Evolutionary conservation across 2,888 invertebrate genomes (phyloP), one percentile per base, ranked within the genome.

Genomic region (Oscheius myriophilus): DNA sequence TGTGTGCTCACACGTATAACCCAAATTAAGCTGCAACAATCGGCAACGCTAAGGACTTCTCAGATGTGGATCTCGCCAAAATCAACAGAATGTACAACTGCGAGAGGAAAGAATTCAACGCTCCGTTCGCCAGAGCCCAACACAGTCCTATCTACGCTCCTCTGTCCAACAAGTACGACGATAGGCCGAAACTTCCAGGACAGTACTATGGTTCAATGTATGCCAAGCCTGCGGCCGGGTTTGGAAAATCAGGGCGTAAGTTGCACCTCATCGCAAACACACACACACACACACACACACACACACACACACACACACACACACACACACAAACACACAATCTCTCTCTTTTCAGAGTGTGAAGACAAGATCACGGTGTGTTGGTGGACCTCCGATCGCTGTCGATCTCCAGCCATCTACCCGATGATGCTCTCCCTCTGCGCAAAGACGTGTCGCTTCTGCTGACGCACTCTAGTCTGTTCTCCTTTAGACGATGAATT

Each of bases 31-130:
- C 79, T 2, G 76, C 79, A 0, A 76, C 79, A 26, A 81, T 85
- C 39, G 85, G 85, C 7, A 85, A 85, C 54, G 85, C 85, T 18
- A 84, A 83, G 46, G 85, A 85, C 53, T 85, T 85, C 65, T 79
- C 81, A 14, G 85, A 85, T 14, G 77, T 85, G 21, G 86, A 86
- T 70, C 70, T 86, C 45, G 80, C 83, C 1, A 86, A 86, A 70
- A 86, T 86, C 69, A 87, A 87, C 70, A 69, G 85, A 63, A 86
- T 87, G 86, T 86, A 86, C 76, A 82, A 82, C 33, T 86, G 86
- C 69, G 79, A 76, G 7, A 43, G 57, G 45, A 72, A 76, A 42
- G 71, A 70, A 16, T 54, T 79, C 25, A 73, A 70, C 42, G 78
- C 76, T 33, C 76, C 82, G n/a, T 73, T 79, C 39, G 76, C 79